A percentile compares a stretch with the other conserved stretches of the same genome.
phyloP scores from a whole-genome alignment of 2,797 vertebrate species.

The Acomys russatus region DNA sequence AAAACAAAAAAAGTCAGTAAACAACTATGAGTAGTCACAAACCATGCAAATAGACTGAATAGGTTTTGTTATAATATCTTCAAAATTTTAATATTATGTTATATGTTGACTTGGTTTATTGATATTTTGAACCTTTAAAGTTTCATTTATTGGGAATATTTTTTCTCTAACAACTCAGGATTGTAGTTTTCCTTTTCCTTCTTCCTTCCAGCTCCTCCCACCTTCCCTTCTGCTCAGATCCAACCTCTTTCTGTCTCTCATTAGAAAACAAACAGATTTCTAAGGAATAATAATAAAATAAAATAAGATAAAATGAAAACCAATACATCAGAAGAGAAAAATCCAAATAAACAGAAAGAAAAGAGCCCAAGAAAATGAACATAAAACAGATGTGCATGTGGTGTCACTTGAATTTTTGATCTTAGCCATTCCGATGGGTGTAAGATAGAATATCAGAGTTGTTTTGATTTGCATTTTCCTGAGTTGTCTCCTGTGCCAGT shows the following conservation, averaged over 20 bases:
- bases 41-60: background rate
- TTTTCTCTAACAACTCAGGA: background rate
- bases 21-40: slow-evolving; percentile 14
- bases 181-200: background rate
- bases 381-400: background rate
- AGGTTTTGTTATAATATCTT: background rate
- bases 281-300: background rate
- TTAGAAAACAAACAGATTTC: background rate
- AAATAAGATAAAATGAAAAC: background rate
- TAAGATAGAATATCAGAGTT: too few species aligned
- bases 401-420: too few species aligned
- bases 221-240: too few species aligned
- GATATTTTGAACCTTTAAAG: background rate
- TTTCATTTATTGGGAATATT: background rate
- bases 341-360: background rate
- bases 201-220: background rate
- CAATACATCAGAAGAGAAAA: background rate
- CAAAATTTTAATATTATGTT: background rate
- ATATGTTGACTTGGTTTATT: background rate
- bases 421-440: too few species aligned
- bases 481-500: too few species aligned
- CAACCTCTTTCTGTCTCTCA: background rate
- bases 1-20: background rate
- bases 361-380: background rate
- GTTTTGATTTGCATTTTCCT: too few species aligned